Percentiles rank a stretch among this genome's conserved stretches.
Evolutionary conservation across 2,888 invertebrate genomes (phyloP).

Genomic region (Kryphioiulus occultus): DNA sequence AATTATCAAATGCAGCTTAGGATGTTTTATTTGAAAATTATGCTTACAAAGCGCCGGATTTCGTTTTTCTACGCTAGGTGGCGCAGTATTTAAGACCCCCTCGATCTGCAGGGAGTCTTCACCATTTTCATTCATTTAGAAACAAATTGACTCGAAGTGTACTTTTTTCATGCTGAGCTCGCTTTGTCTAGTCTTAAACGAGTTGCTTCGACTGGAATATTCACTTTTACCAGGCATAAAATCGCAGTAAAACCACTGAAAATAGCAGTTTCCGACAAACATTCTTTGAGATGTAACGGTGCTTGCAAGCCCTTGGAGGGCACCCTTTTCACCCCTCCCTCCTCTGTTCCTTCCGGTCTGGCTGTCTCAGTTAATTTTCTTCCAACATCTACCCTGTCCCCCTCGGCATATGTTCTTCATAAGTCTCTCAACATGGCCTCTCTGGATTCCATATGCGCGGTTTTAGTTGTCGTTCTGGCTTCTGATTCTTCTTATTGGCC

Average conservation of each 20-base stretch:
- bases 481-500: background rate
- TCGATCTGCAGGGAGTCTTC: background rate
- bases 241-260: background rate
- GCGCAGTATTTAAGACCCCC: background rate
- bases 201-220: background rate
- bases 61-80: background rate
- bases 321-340: background rate
- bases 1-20: no score
- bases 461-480: background rate
- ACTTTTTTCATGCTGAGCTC: background rate
- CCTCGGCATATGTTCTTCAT: slow-evolving; percentile 18
- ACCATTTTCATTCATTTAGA: background rate
- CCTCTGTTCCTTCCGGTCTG: background rate
- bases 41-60: no score
- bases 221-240: background rate
- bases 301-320: background rate
- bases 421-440: slow-evolving; percentile 17
- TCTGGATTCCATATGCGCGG: background rate
- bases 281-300: background rate
- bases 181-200: background rate
- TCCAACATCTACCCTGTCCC: background rate
- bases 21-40: no score
- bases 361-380: background rate
- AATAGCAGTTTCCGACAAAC: background rate
- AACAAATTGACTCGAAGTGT: background rate